These are phyloP conservation scores for Kryphioiulus occultus DNA, from an alignment of 2,888 invertebrate genomes.

Conservation along the genomic window DNA sequence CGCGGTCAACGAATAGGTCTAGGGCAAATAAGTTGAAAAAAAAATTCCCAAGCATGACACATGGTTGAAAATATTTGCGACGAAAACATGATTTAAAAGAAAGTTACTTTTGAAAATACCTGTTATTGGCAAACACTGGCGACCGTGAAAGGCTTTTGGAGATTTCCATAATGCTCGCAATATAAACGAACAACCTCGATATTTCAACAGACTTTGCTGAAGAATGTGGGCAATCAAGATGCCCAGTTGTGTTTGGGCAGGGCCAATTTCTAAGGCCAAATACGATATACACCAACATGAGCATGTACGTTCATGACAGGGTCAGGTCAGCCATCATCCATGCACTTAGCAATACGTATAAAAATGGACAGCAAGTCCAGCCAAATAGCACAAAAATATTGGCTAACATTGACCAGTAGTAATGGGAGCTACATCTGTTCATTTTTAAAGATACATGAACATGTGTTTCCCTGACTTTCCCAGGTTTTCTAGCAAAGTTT, in stretches of 20 bases:
- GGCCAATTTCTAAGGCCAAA: slow-evolving; percentile 23
- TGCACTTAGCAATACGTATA: not conserved
- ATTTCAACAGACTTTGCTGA: not conserved
- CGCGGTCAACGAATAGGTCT: slow-evolving; percentile 13
- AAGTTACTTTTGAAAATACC: too few species aligned
- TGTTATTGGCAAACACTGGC: not conserved
- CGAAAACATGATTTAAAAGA: not conserved
- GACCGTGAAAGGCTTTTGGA: not conserved
- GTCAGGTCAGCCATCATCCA: slow-evolving; percentile 16
- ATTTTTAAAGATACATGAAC: too few species aligned
- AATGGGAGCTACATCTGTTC: too few species aligned
- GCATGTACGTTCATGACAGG: not conserved
- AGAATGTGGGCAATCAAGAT: not conserved
- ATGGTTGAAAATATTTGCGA: not conserved
- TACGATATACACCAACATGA: not conserved
- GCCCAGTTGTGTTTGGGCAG: not conserved
- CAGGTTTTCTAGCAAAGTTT: too few species aligned
- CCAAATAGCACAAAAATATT: not conserved
- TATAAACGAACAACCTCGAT: not conserved
- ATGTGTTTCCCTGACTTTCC: too few species aligned
- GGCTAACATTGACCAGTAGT: not conserved
- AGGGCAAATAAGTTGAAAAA: slow-evolving; percentile 21
- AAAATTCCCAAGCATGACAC: not conserved
- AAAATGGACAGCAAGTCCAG: not conserved
- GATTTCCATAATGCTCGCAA: slow-evolving; percentile 21